phyloP scores from a whole-genome alignment of 2,888 invertebrate species.

The Nasonia oneida region DNA sequence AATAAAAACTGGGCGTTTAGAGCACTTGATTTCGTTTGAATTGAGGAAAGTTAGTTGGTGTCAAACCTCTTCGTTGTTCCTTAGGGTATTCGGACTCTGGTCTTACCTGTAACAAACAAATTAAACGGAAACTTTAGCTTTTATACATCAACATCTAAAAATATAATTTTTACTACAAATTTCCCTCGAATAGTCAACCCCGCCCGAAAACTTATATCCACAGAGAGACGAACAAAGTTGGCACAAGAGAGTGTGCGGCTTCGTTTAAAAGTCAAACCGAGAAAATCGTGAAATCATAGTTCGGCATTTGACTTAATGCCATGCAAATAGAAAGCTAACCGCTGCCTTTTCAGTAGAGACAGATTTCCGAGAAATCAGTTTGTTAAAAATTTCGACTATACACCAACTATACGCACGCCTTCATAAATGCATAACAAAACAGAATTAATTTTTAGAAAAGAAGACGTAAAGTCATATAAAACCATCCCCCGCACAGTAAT shows the following conservation, averaged over 20 bases:
- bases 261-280: constrained; percentile 43
- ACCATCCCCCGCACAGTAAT: too few relatives aligned
- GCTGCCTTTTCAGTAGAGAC: not conserved
- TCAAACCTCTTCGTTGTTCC: not conserved
- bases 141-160: not conserved
- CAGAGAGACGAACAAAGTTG: not conserved
- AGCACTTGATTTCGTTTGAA: constrained; percentile 25
- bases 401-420: not conserved
- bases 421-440: not conserved
- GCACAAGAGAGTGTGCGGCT: too few relatives aligned
- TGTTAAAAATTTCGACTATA: not conserved
- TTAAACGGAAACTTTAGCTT: too few relatives aligned
- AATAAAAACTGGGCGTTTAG: not conserved
- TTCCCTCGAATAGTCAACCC: too few relatives aligned
- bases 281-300: constrained; percentile 15
- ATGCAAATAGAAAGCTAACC: not conserved
- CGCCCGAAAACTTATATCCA: not conserved
- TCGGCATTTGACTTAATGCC: not conserved
- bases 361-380: not conserved
- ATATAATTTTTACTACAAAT: not conserved
- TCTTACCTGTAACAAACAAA: too few relatives aligned
- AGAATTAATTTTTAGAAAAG: too few relatives aligned
- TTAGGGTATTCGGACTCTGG: not conserved
- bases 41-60: constrained; percentile 3
- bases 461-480: too few relatives aligned